Conservation (phyloP, 2,797 vertebrate genomes). For the Gymnothorax javanicus region DNA sequence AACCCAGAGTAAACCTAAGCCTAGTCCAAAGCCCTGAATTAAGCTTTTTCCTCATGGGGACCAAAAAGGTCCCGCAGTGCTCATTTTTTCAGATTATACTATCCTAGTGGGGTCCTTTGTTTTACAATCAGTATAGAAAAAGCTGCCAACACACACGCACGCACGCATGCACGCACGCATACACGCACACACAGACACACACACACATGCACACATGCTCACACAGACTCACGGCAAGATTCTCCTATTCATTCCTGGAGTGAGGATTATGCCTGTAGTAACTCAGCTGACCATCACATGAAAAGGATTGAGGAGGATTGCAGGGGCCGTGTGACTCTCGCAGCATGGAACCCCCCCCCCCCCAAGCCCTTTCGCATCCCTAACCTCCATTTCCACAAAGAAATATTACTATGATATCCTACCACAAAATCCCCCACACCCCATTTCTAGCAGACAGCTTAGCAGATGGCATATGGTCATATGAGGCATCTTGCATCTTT, state of each 20-base stretch:
- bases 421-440: neutral
- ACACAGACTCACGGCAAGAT: conserved; percentile 42
- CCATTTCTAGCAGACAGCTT: neutral
- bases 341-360: conserved; percentile 54
- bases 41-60: too few species aligned
- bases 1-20: too few species aligned
- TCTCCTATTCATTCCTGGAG: conserved; percentile 58
- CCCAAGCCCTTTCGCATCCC: neutral
- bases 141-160: neutral
- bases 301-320: conserved; percentile 83
- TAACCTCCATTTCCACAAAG: conserved; percentile 22
- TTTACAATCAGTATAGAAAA: too few species aligned
- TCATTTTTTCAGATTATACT: too few species aligned
- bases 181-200: conserved; percentile 30
- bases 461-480: conserved; percentile 28
- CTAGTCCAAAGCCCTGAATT: too few species aligned
- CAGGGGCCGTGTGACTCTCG: conserved; percentile 70
- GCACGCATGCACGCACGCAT: conserved; percentile 20
- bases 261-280: conserved; percentile 67
- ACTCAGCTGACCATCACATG: conserved; percentile 96
- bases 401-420: neutral
- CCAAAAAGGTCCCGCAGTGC: too few species aligned
- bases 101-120: too few species aligned
- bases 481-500: conserved; percentile 12
- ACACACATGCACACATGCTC: conserved; percentile 24